Evolutionary conservation across 2,113 vertebrate species (phyloP), one percentile per base, ranked within the genome.

Genomic region (Mastomys natalensis): DNA sequence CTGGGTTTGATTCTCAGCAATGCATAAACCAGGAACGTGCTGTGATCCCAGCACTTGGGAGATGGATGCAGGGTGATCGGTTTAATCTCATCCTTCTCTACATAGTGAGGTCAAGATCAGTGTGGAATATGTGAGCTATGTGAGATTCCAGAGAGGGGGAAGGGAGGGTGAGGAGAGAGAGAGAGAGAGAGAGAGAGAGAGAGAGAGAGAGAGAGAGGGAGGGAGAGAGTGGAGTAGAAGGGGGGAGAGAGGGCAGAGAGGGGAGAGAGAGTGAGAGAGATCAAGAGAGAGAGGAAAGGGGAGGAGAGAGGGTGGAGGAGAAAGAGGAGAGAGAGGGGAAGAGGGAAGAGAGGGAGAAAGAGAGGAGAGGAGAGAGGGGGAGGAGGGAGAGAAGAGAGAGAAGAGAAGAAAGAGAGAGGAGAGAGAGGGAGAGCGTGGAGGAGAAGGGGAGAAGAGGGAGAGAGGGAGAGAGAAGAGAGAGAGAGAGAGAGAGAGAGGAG

Each of bases 361-460:
- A 40, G n/a, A 73, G 7, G 17, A 10, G 3, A 13, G 3, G 7
- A 2, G 31, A 8, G 29, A 78, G 11, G 10, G 11, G 22, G 37
- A 7, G 1, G n/a, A 17, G 24, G 29, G 7, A 17, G 6, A 7
- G 12, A 5, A 22, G 12, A 8, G 22, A 82, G 24, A 4, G 4
- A 12, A 51, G 1, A 16, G 6, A 48, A 6, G 2, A 31, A 7
- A n/a, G 16, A n/a, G 37, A 24, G 2, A 6, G 1, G 29, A 9
- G n/a, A 9, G 6, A 1, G 16, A 4, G 29, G 4, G 4, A n/a
- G 11, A 43, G 22, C 15, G 43, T 4, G 5, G 5, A 37, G 15
- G 7, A 1, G 3, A 13, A 17, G 9, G 4, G 1, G 2, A 3
- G 15, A 3, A 16, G 13, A 7, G 1, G 3, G 70, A n/a, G 6